A percentile compares a stretch with the other conserved stretches of the same genome.
Evolutionary conservation across 2,797 vertebrate genomes (phyloP).

Genomic region (Australoheros facetus): DNA sequence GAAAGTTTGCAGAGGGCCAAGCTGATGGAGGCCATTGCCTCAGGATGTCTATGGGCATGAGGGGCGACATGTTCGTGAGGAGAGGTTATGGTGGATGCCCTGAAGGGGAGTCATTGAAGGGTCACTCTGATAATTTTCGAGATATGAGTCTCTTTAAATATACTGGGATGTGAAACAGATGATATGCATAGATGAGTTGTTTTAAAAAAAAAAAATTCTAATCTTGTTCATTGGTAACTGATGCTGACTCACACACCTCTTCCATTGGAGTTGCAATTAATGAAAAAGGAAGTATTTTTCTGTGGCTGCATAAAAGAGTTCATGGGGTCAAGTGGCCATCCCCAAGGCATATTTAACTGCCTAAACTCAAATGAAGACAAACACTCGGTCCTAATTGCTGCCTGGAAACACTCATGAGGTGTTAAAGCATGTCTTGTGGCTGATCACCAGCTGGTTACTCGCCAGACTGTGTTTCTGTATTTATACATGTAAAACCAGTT

Average conservation of each 20-base stretch:
- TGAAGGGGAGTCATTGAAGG: conserved; percentile 50
- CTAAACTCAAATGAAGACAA: conserved; percentile 69
- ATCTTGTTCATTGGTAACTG: conserved; percentile 15
- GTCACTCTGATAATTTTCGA: conserved; percentile 53
- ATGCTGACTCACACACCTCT: conserved; percentile 25
- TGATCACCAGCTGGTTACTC: conserved; percentile 27
- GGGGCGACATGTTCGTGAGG: conserved; percentile 17
- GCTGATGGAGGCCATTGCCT: conserved; percentile 10
- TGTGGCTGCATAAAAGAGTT: conserved; percentile 48
- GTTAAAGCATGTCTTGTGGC: conserved; percentile 43
- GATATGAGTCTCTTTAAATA: conserved; percentile 18
- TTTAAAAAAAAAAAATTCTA: neutral
- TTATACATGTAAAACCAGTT: neutral
- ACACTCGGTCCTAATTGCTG: conserved; percentile 57
- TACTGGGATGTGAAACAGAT: conserved; percentile 24
- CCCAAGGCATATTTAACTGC: conserved; percentile 68
- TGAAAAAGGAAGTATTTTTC: conserved; percentile 62
- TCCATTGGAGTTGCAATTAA: conserved; percentile 49
- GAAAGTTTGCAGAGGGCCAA: conserved; percentile 57
- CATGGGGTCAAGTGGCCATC: conserved; percentile 63
- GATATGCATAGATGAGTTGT: neutral
- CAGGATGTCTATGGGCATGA: conserved; percentile 32
- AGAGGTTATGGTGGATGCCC: conserved; percentile 38
- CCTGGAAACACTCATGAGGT: conserved; percentile 55
- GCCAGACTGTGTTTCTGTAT: conserved; percentile 12